Percentiles rank a stretch among this genome's conserved stretches.
Conservation (phyloP, 2,113 vertebrate genomes). For the Muntiacus muntjak region DNA sequence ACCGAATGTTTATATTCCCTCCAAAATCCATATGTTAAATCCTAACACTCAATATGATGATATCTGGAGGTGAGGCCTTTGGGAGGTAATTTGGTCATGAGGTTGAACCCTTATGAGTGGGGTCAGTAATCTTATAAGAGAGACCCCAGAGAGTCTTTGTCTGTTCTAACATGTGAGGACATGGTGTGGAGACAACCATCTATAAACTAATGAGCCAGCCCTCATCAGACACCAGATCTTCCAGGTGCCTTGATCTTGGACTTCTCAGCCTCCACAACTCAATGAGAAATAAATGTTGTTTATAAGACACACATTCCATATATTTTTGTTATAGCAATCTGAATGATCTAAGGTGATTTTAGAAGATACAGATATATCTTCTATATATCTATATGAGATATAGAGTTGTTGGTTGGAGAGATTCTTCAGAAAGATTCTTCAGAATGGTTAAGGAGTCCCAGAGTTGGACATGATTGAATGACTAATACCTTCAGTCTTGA, state of each 20-base stretch:
- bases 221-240: not conserved
- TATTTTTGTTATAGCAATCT: not conserved
- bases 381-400: too few species aligned
- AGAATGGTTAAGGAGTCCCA: not conserved
- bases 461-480: not conserved
- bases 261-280: not conserved
- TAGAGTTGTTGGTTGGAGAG: not conserved
- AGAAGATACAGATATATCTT: not conserved
- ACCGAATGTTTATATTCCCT: not conserved
- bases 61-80: not conserved
- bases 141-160: not conserved
- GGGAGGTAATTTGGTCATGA: not conserved
- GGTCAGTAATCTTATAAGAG: not conserved
- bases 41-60: not conserved
- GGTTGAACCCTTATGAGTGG: not conserved
- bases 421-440: not conserved
- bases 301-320: not conserved
- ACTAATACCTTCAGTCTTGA: not conserved
- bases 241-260: not conserved
- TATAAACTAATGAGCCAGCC: not conserved
- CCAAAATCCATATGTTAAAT: not conserved
- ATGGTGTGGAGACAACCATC: not conserved
- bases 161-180: not conserved
- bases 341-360: not conserved
- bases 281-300: not conserved